Conservation (phyloP, 2,797 vertebrate genomes). For the Pyrrhura leucotis region DNA sequence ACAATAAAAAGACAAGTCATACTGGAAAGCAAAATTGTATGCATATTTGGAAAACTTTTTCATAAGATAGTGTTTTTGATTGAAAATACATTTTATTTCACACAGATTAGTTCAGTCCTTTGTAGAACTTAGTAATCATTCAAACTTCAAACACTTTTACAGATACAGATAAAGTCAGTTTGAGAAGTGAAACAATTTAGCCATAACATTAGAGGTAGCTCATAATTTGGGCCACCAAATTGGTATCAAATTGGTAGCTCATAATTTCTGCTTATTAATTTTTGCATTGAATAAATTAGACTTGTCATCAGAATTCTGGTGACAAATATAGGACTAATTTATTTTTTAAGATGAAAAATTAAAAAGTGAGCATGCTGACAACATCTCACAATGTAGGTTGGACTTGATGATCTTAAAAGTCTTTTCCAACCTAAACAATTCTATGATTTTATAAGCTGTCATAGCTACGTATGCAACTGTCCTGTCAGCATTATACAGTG, state of each 20-base stretch:
- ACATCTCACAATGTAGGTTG: not conserved
- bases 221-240: not conserved
- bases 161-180: not conserved
- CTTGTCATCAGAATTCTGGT: not conserved
- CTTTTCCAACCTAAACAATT: not conserved
- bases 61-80: not conserved
- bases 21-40: not conserved
- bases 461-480: not conserved
- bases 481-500: not conserved
- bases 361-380: not conserved
- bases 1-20: not conserved
- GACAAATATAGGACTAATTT: not conserved
- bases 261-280: not conserved
- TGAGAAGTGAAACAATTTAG: not conserved
- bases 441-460: not conserved
- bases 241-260: not conserved
- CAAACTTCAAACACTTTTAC: not conserved
- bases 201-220: not conserved
- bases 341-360: not conserved
- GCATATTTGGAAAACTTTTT: not conserved
- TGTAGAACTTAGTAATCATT: not conserved
- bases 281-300: not conserved
- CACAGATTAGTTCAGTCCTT: not conserved
- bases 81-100: not conserved
- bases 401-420: not conserved